These are phyloP conservation scores for Suncus etruscus DNA, from an alignment of 2,113 vertebrate genomes.

Conservation along the genomic window DNA sequence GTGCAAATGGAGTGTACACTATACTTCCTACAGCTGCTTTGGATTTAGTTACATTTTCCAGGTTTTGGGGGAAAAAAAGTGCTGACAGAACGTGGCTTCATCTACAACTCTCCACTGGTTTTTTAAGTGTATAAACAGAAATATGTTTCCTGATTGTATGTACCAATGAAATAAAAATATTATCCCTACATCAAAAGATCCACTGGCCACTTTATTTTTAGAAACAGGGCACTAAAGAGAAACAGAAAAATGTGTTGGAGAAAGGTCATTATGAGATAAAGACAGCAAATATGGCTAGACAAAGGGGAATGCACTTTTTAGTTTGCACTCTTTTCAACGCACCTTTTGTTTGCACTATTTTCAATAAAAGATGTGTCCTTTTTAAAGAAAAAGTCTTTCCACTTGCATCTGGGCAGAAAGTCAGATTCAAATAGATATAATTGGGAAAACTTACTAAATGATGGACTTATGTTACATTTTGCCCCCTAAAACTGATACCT, in stretches of 20 bases:
- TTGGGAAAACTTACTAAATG: conserved; percentile 81
- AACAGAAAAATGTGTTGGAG: conserved; percentile 48
- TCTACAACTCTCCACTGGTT: conserved; percentile 62
- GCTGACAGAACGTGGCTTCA: conserved; percentile 81
- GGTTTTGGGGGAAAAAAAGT: conserved; percentile 53
- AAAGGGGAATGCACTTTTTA: conserved; percentile 10
- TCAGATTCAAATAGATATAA: conserved; percentile 84
- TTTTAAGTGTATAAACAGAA: conserved; percentile 60
- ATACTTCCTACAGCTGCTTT: conserved; percentile 71
- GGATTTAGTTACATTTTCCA: conserved; percentile 73
- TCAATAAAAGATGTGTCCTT: conserved; percentile 74
- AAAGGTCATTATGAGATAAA: conserved; percentile 43
- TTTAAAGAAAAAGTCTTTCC: conserved; percentile 82
- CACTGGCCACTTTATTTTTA: conserved; percentile 72
- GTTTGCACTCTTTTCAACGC: conserved; percentile 66
- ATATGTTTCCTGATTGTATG: conserved; percentile 62
- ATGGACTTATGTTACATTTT: conserved; percentile 79
- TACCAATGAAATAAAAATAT: conserved; percentile 64
- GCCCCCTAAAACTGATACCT: conserved; percentile 53
- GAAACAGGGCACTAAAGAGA: conserved; percentile 47
- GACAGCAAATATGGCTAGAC: background rate
- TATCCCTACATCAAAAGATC: conserved; percentile 17
- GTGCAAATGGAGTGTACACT: conserved; percentile 53
- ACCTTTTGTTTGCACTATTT: conserved; percentile 65
- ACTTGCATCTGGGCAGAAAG: conserved; percentile 83